A percentile compares a stretch with the other conserved stretches of the same genome.
These are phyloP conservation scores for Selene dorsalis DNA, from an alignment of 2,797 vertebrate species.

Conservation along the genomic window DNA sequence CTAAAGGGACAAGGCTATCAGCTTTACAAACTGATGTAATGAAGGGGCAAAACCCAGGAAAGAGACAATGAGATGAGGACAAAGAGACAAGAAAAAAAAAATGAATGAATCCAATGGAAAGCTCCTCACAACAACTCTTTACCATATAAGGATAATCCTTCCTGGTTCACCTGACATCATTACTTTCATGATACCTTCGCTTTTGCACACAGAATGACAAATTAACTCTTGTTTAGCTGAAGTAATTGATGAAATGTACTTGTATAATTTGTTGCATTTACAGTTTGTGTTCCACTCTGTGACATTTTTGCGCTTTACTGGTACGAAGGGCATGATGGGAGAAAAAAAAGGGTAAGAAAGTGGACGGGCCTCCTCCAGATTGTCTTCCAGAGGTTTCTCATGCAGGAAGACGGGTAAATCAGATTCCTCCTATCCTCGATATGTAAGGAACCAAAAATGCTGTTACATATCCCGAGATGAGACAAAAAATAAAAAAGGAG, in stretches of 20 bases:
- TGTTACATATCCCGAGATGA: background rate
- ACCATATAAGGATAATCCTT: no score
- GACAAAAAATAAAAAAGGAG: background rate
- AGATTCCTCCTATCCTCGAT: background rate
- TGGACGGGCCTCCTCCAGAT: no score
- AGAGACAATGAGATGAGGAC: background rate
- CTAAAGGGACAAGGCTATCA: no score
- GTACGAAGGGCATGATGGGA: background rate
- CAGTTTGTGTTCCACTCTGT: background rate
- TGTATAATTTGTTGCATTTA: background rate
- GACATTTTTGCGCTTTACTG: no score
- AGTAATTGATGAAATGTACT: background rate
- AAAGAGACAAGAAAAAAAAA: no score
- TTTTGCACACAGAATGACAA: background rate
- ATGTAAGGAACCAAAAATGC: background rate
- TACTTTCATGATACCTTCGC: background rate
- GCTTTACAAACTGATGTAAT: no score
- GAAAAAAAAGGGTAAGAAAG: background rate
- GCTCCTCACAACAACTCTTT: no score
- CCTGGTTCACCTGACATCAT: no score
- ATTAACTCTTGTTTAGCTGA: background rate
- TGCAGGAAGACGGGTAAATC: background rate
- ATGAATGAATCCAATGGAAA: no score
- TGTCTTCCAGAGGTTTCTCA: no score
- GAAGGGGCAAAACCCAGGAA: no score